Evolutionary conservation across 2,888 invertebrate species (phyloP).

Genomic region (Auanema sp.): DNA sequence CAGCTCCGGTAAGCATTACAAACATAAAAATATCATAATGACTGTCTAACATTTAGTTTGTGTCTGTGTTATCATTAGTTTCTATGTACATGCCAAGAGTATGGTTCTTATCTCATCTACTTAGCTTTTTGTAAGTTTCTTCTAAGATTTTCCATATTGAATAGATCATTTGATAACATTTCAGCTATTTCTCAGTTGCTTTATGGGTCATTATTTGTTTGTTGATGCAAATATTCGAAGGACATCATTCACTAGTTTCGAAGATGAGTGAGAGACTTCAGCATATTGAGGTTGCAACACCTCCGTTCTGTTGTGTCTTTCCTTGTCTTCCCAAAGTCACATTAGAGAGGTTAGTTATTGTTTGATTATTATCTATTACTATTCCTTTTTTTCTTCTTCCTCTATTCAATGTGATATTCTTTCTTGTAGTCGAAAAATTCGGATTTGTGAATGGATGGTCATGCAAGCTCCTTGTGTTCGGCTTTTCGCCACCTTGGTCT

Average conservation of each 20-base stretch:
- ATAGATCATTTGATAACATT: slow-evolving; percentile 3
- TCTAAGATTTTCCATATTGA: neutral
- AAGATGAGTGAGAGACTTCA: slow-evolving; percentile 40
- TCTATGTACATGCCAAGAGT: slow-evolving; percentile 61
- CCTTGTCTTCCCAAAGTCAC: slow-evolving; percentile 58
- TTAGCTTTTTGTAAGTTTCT: slow-evolving; percentile 51
- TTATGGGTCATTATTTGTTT: slow-evolving; percentile 60
- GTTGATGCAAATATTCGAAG: slow-evolving; percentile 57
- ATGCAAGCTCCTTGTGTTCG: slow-evolving; percentile 55
- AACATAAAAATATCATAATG: neutral
- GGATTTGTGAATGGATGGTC: slow-evolving; percentile 57
- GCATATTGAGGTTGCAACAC: slow-evolving; percentile 49
- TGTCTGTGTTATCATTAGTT: slow-evolving; percentile 50
- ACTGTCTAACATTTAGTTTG: slow-evolving; percentile 40
- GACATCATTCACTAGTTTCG: slow-evolving; percentile 44
- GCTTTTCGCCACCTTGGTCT: slow-evolving; percentile 55
- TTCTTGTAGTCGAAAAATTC: slow-evolving; percentile 44
- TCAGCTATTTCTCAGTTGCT: slow-evolving; percentile 57
- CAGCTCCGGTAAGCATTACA: slow-evolving; percentile 45
- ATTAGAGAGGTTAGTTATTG: slow-evolving; percentile 39
- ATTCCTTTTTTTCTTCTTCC: slow-evolving; percentile 5
- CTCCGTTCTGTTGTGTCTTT: slow-evolving; percentile 61
- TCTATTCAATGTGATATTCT: neutral
- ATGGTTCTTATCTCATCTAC: slow-evolving; percentile 59
- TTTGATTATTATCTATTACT: neutral